These are phyloP conservation scores for Pagetopsis macropterus DNA, from an alignment of 2,797 vertebrate species.

Conservation along the genomic window DNA sequence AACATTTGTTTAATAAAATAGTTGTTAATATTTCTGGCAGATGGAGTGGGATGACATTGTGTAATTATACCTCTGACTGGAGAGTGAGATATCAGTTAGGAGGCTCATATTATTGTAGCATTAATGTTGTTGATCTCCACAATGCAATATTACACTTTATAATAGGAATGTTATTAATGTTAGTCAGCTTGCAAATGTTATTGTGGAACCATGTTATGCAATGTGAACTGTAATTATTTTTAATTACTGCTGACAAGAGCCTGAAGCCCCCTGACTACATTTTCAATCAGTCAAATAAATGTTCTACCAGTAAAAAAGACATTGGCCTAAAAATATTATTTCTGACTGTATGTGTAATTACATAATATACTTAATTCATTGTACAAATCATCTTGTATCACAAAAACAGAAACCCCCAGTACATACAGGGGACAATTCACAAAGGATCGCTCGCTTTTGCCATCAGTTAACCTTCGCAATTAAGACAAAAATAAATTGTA, in stretches of 20 bases:
- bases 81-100: not conserved
- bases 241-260: conserved; percentile 37
- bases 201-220: conserved; percentile 39
- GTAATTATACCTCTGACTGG: conserved; percentile 16
- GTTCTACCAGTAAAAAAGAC: conserved; percentile 10
- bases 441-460: not conserved
- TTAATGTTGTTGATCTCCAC: conserved; percentile 17
- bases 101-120: conserved; percentile 16
- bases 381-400: not conserved
- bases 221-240: conserved; percentile 31
- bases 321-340: conserved; percentile 17
- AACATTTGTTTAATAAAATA: conserved; percentile 49
- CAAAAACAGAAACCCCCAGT: not conserved
- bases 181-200: conserved; percentile 27
- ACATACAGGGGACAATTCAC: not conserved
- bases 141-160: conserved; percentile 12
- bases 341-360: conserved; percentile 7
- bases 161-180: not conserved
- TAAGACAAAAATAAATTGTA: no score
- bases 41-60: conserved; percentile 13
- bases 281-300: conserved; percentile 20
- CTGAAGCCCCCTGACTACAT: not conserved
- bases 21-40: conserved; percentile 29
- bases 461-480: no score
- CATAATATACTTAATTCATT: not conserved